A percentile compares a stretch with the other conserved stretches of the same genome.
phyloP scores from a whole-genome alignment of 2,888 invertebrate species.

The Ornithoptera alexandrae region DNA sequence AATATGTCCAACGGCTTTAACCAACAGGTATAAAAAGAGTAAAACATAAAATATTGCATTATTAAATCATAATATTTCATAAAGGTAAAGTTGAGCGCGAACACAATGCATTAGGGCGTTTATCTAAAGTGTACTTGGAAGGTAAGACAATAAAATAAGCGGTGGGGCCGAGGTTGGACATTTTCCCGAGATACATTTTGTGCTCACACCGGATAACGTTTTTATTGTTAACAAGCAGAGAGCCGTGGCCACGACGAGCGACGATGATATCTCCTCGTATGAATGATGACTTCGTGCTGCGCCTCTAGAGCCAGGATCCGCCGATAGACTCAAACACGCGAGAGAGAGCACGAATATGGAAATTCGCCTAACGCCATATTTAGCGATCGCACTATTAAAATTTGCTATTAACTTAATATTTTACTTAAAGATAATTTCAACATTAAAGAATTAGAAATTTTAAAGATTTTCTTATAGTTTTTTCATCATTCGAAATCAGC shows the following conservation, averaged over 20 bases:
- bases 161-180: slow-evolving; percentile 45
- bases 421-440: not conserved
- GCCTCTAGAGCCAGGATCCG: slow-evolving; percentile 67
- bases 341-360: slow-evolving; percentile 75
- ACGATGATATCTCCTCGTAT: slow-evolving; percentile 78
- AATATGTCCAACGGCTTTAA: not conserved
- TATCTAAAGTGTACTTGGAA: slow-evolving; percentile 34
- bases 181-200: slow-evolving; percentile 71
- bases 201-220: slow-evolving; percentile 73
- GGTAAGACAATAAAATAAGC: slow-evolving; percentile 49
- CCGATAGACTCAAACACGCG: slow-evolving; percentile 60
- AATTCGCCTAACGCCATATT: slow-evolving; percentile 44
- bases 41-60: slow-evolving; percentile 17
- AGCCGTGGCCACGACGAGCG: slow-evolving; percentile 70
- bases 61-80: slow-evolving; percentile 27
- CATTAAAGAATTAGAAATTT: too few species aligned
- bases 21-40: not conserved
- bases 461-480: too few species aligned
- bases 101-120: slow-evolving; percentile 29
- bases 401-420: not conserved
- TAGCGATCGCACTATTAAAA: slow-evolving; percentile 18
- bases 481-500: too few species aligned
- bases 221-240: slow-evolving; percentile 78
- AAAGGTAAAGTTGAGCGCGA: slow-evolving; percentile 12
- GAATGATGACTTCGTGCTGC: slow-evolving; percentile 80